Evolutionary conservation across 2,888 invertebrate species (phyloP), one percentile per base, ranked within the genome.

Genomic region (Ceriagrion tenellum): DNA sequence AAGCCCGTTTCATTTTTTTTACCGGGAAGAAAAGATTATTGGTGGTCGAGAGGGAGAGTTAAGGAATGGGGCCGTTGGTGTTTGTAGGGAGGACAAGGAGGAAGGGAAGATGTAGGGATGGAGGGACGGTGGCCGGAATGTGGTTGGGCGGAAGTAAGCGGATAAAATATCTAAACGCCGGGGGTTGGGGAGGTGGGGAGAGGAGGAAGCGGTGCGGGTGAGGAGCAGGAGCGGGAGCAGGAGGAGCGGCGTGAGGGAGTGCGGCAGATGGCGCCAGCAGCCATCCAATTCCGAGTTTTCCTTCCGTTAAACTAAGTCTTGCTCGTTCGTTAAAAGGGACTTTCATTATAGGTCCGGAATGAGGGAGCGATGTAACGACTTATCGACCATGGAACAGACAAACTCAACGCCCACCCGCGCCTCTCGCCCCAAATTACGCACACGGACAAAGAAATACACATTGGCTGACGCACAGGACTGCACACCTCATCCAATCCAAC

Each of bases 201-300:
- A 8, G 59, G 4, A 10, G 59, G 59, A 59, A 16, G 20, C 13
- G 59, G 59, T 47, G 59, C 59, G 20, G 16, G 59, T 59, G 56
- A 16, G 20, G 59, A 20, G 69, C 20, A n/a, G 69, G 69, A 40
- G 40, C 12, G 55, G 90, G 40, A 47, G 69, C 47, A 69, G n/a
- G 13, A 69, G n/a, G 55, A n/a, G n/a, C 12, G n/a, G 12, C 4
- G 47, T 0, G 55, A 6, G 91, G 59, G 63, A 26, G 47, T 40
- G 93, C 56, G 63, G 93, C 93, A 93, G 93, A 93, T 93, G 93
- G 63, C 69, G 69, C 93, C 69, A 47, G 26, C 74, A 59, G 93
- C 93, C 93, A 93, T 93, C 93, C 93, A 93, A 93, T 93, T 93
- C 69, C 91, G 91, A 91, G 91, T 56, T 91, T 63, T 91, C 91